These are phyloP conservation scores for Cheilosia soror DNA, from an alignment of 2,888 invertebrate species.

Conservation along the genomic window DNA sequence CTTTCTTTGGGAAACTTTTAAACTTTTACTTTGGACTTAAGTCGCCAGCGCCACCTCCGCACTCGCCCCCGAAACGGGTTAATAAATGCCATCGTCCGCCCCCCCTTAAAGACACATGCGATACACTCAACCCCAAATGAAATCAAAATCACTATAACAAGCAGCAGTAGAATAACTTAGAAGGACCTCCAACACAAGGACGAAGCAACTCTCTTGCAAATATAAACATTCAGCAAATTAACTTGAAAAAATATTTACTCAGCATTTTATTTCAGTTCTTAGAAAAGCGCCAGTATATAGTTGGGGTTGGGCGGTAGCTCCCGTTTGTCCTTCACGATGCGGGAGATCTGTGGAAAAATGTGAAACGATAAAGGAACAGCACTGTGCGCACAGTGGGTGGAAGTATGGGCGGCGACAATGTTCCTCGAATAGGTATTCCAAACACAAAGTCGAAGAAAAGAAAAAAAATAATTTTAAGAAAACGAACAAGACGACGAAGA, in stretches of 20 bases:
- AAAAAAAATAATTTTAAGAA: constrained; percentile 25
- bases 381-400: constrained; percentile 11
- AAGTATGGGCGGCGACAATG: constrained; percentile 46
- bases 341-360: constrained; percentile 51
- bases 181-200: constrained; percentile 32
- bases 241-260: constrained; percentile 75
- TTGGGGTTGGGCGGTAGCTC: background rate
- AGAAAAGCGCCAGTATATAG: background rate
- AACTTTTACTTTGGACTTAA: constrained; percentile 67
- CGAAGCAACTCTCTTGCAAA: constrained; percentile 60
- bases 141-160: constrained; percentile 37
- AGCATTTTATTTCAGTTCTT: constrained; percentile 73
- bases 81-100: constrained; percentile 52
- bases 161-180: constrained; percentile 28
- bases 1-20: constrained; percentile 61
- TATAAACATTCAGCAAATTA: constrained; percentile 76
- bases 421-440: constrained; percentile 21
- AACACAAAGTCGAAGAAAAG: constrained; percentile 56
- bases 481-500: constrained; percentile 1
- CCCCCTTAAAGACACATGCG: constrained; percentile 43
- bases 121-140: constrained; percentile 42
- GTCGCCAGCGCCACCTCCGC: constrained; percentile 9
- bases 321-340: constrained; percentile 16
- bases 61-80: constrained; percentile 47
- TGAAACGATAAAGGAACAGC: constrained; percentile 53